Conservation (phyloP, 2,888 invertebrate species). For the Caradrina clavipalpis region DNA sequence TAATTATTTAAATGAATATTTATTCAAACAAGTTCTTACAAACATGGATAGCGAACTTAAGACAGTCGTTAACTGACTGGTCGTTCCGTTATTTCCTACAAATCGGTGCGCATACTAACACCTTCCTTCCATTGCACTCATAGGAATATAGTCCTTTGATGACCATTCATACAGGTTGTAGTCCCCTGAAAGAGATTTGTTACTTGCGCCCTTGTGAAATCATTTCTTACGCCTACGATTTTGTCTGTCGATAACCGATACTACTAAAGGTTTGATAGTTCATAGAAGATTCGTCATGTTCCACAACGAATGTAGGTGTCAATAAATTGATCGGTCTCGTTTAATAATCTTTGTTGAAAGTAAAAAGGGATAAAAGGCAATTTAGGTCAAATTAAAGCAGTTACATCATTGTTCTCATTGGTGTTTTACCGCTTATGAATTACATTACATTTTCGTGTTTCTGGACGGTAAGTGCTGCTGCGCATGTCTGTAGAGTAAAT, state of each 20-base stretch:
- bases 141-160: slow-evolving; percentile 63
- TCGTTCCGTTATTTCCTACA: slow-evolving; percentile 87
- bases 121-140: slow-evolving; percentile 54
- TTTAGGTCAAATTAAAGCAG: neutral
- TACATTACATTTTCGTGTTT: neutral
- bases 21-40: slow-evolving; percentile 43
- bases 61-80: slow-evolving; percentile 76
- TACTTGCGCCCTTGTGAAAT: slow-evolving; percentile 40
- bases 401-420: neutral
- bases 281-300: slow-evolving; percentile 57
- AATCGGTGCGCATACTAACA: slow-evolving; percentile 83
- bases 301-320: slow-evolving; percentile 28
- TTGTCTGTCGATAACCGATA: slow-evolving; percentile 50
- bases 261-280: slow-evolving; percentile 50
- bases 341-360: slow-evolving; percentile 24
- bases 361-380: slow-evolving; percentile 38
- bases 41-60: slow-evolving; percentile 59
- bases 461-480: neutral
- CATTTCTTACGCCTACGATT: slow-evolving; percentile 46
- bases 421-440: neutral
- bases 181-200: slow-evolving; percentile 40
- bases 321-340: slow-evolving; percentile 22
- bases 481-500: neutral
- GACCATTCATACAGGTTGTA: slow-evolving; percentile 29
- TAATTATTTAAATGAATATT: slow-evolving; percentile 23